Evolutionary conservation across 2,888 invertebrate species (phyloP), one percentile per base, ranked within the genome.

Genomic region (Agrochola circellaris): DNA sequence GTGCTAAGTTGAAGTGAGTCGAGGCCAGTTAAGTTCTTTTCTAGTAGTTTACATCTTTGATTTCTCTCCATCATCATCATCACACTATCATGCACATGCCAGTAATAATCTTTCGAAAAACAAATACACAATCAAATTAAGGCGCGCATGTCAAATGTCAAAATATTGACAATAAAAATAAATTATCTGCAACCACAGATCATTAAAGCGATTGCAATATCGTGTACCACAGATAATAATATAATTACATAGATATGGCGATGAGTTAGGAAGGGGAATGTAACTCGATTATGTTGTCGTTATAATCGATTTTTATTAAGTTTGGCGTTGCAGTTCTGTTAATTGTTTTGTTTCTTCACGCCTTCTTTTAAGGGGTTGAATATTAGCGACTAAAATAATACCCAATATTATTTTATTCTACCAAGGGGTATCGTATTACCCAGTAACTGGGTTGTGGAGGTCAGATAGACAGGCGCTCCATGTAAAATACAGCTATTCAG

Each of bases 161-260:
- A 87, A 87, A 87, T 84, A 86, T 87, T 86, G 71, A 67, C 73
- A 79, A 51, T 77, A 75, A 85, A 84, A 73, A 84, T 58, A 78
- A 74, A 74, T 65, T 54, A 77, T 84, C 71, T 67, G 73, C 60
- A 75, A 70, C 77, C 78, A 71, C 67, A 79, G 75, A 82, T 87
- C 74, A 77, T 87, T 82, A 87, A 3, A 48, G 45, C 26, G 81
- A 87, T 87, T 73, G 88, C 84, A 75, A 70, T 87, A 73, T 76
- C 81, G 56, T 86, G 86, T 86, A 58, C 60, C 82, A 81, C 74
- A 86, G 86, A 87, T 86, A 81, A 69, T 86, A 86, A 86, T 84
- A 73, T 69, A 82, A 88, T 87, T 87, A 86, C 51, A 11, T 0
- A 66, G 86, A 87, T 87, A 84, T n/a, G 71, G 75, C 30, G 76